Conservation (phyloP, 1,140 invertebrate species). For the Melanaphis sacchari region DNA sequence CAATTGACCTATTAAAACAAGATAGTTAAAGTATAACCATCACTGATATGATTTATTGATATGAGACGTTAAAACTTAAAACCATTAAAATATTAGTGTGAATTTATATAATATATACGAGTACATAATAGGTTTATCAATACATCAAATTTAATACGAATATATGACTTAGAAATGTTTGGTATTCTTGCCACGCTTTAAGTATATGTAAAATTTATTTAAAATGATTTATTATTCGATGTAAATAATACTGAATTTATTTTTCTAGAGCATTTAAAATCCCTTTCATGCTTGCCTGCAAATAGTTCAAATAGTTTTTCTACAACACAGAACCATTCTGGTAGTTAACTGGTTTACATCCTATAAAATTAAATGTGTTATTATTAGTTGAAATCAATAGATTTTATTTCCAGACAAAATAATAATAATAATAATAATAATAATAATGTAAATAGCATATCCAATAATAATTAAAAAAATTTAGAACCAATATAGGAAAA, state of each 20-base stretch:
- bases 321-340: background rate
- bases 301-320: background rate
- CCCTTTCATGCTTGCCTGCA: background rate
- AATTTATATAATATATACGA: background rate
- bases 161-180: background rate
- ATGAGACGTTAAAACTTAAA: background rate
- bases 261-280: background rate
- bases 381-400: background rate
- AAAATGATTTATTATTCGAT: background rate
- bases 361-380: background rate
- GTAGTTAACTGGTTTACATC: slow-evolving; percentile 12
- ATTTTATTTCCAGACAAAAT: background rate
- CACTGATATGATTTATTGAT: background rate
- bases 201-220: background rate
- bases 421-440: background rate
- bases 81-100: background rate
- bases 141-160: background rate
- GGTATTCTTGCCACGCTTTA: background rate
- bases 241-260: background rate
- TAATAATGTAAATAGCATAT: background rate
- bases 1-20: background rate
- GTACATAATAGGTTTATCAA: background rate
- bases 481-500: background rate
- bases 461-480: background rate
- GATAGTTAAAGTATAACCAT: background rate